Conservation (phyloP, 2,113 vertebrate genomes). For the Amphiprion percula region DNA sequence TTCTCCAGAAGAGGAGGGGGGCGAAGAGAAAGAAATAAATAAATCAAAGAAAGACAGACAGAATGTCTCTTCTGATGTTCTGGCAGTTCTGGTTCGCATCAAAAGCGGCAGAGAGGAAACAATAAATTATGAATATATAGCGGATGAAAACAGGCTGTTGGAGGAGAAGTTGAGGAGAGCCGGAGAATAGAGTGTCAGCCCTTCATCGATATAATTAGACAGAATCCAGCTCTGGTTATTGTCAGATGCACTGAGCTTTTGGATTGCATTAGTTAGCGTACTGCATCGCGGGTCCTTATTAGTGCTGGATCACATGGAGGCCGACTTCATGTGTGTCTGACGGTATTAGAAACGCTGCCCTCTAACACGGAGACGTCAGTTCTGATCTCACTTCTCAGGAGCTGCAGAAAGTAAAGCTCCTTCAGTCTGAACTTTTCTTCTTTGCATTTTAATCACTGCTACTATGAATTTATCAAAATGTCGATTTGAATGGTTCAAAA, state of each 20-base stretch:
- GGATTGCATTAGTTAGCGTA: slow-evolving; percentile 30
- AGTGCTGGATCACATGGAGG: slow-evolving; percentile 20
- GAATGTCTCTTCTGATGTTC: slow-evolving; percentile 27
- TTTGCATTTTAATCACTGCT: no score
- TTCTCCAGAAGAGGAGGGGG: neutral
- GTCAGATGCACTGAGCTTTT: neutral
- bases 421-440: neutral
- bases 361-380: neutral
- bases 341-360: slow-evolving; percentile 9
- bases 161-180: slow-evolving; percentile 25
- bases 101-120: slow-evolving; percentile 46
- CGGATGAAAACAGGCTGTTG: slow-evolving; percentile 17
- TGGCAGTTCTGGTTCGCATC: slow-evolving; percentile 55
- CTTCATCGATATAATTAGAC: slow-evolving; percentile 49
- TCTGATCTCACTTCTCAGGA: neutral
- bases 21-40: neutral
- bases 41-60: slow-evolving; percentile 3
- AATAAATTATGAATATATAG: slow-evolving; percentile 62
- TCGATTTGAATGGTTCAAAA: no score
- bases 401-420: rapidly evolving
- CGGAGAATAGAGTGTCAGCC: slow-evolving; percentile 17
- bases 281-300: slow-evolving; percentile 32
- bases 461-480: no score
- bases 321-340: slow-evolving; percentile 16
- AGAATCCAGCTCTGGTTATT: slow-evolving; percentile 27